These are phyloP conservation scores for Zaprionus bogoriensis DNA, from an alignment of 2,888 invertebrate genomes.

Conservation along the genomic window DNA sequence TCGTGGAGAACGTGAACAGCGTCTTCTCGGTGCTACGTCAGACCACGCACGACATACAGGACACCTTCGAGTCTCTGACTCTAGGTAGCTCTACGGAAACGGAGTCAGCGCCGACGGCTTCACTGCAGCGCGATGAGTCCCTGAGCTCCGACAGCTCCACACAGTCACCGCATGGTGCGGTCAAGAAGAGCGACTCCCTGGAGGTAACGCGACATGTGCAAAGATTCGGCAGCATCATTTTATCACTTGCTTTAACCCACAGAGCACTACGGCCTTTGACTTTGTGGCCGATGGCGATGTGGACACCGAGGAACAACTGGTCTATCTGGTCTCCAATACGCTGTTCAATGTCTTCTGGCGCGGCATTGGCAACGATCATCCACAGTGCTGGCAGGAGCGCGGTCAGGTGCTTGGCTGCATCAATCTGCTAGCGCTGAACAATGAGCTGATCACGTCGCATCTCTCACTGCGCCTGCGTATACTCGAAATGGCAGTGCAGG, in stretches of 20 bases:
- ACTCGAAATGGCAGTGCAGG: conserved; percentile 86
- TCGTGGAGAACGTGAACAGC: conserved; percentile 84
- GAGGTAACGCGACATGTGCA: conserved; percentile 54
- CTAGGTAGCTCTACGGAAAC: conserved; percentile 74
- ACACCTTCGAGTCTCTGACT: conserved; percentile 82
- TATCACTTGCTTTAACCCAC: neutral
- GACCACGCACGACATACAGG: conserved; percentile 83
- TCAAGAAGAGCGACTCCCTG: conserved; percentile 75
- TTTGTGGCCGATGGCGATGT: conserved; percentile 80
- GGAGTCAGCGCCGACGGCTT: conserved; percentile 38
- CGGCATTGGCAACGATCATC: conserved; percentile 85
- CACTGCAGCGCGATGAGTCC: conserved; percentile 75
- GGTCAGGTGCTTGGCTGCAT: conserved; percentile 86
- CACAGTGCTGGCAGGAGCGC: conserved; percentile 85
- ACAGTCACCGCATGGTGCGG: conserved; percentile 68
- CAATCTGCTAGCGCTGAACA: conserved; percentile 84
- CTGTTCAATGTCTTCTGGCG: conserved; percentile 86
- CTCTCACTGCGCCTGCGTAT: conserved; percentile 84
- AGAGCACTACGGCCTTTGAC: conserved; percentile 72
- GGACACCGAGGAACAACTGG: conserved; percentile 85
- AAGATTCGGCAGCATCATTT: neutral
- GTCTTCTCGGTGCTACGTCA: conserved; percentile 84
- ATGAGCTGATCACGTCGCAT: conserved; percentile 85
- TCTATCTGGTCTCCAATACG: conserved; percentile 85
- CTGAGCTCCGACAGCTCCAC: conserved; percentile 81